These are phyloP conservation scores for Steatocranus sp. DNA, from an alignment of 2,797 vertebrate species.

Conservation along the genomic window DNA sequence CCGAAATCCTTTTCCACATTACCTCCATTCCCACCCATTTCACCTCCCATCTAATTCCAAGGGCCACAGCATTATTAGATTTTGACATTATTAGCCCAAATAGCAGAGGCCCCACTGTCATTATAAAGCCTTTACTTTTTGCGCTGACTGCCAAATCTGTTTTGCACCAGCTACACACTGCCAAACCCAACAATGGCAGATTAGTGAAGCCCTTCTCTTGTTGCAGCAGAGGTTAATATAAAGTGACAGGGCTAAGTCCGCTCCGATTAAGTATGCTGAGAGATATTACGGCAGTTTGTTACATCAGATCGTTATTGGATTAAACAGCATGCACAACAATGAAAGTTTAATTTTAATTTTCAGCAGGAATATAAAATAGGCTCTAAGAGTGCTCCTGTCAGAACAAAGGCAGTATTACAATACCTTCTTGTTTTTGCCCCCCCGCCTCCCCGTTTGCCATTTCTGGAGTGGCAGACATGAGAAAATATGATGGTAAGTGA, in stretches of 20 bases:
- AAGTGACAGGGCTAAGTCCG: conserved; percentile 97
- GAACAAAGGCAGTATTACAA: conserved; percentile 68
- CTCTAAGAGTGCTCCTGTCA: conserved; percentile 65
- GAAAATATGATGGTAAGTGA: conserved; percentile 49
- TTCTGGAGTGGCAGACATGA: conserved; percentile 48
- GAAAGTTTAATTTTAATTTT: conserved; percentile 92
- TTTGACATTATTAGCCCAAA: conserved; percentile 78
- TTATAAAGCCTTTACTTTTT: conserved; percentile 75
- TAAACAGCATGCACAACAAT: conserved; percentile 93
- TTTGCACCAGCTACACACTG: conserved; percentile 85
- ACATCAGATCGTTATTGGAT: conserved; percentile 96
- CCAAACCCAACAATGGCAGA: conserved; percentile 94
- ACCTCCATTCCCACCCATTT: conserved; percentile 54
- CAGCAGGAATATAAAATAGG: conserved; percentile 65
- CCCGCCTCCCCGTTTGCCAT: conserved; percentile 26
- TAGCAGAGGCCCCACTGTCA: conserved; percentile 76
- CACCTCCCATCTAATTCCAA: conserved; percentile 60
- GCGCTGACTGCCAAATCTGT: conserved; percentile 84
- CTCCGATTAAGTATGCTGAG: conserved; percentile 96
- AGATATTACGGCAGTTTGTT: conserved; percentile 93
- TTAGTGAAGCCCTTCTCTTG: conserved; percentile 91
- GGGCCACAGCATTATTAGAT: conserved; percentile 71
- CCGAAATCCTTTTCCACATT: conserved; percentile 35
- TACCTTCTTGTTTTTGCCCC: conserved; percentile 59
- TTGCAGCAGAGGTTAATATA: conserved; percentile 99